phyloP scores from a whole-genome alignment of 2,888 invertebrate genomes.

The Xanthorhoe spadicearia region DNA sequence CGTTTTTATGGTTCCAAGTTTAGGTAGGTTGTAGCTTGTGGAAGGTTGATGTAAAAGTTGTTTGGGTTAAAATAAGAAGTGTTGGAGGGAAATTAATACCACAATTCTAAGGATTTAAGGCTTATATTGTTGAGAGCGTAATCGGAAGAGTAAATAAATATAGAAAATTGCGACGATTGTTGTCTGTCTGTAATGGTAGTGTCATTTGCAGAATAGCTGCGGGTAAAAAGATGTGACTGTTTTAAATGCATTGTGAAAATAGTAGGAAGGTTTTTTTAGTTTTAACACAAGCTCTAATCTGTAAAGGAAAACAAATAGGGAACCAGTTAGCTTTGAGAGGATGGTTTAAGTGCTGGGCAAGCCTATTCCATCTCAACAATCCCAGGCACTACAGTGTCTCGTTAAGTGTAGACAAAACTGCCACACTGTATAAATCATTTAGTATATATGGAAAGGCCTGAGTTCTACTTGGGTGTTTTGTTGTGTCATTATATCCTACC shows the following conservation, averaged over 20 bases:
- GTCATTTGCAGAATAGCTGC: conserved; percentile 70
- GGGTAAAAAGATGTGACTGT: conserved; percentile 42
- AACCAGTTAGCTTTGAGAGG: no score
- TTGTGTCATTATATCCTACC: no score
- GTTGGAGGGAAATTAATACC: conserved; percentile 84
- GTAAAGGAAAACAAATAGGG: no score
- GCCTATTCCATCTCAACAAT: no score
- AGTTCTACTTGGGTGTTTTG: no score
- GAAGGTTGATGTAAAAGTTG: conserved; percentile 54
- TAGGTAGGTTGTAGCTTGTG: conserved; percentile 45
- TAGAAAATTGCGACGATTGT: conserved; percentile 59
- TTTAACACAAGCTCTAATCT: no score
- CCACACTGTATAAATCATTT: no score
- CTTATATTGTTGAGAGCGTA: conserved; percentile 80
- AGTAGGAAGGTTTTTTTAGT: neutral
- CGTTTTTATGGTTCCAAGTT: conserved; percentile 46
- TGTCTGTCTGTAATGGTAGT: conserved; percentile 61
- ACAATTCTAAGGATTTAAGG: conserved; percentile 82
- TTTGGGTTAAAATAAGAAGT: conserved; percentile 79
- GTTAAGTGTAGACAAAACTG: no score
- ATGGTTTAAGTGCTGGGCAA: no score
- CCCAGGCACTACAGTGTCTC: no score
- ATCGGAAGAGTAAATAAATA: conserved; percentile 79
- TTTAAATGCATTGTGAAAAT: conserved; percentile 6
- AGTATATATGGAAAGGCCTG: no score